phyloP scores from a whole-genome alignment of 2,113 vertebrate genomes.

The Corythoichthys intestinalis region DNA sequence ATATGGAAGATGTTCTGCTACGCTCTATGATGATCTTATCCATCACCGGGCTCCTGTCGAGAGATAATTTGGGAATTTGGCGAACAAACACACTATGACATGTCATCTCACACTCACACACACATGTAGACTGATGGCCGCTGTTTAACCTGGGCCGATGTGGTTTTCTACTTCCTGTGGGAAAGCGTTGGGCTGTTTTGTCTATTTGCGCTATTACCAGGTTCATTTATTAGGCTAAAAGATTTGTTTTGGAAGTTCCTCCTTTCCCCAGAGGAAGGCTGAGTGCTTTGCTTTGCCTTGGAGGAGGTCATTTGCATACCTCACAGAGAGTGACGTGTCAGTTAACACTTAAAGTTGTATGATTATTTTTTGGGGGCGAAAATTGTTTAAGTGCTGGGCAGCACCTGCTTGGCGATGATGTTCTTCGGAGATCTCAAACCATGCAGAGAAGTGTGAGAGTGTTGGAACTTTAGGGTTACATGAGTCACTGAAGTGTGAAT shows the following conservation, averaged over 20 bases:
- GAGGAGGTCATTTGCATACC: slow-evolving; percentile 2
- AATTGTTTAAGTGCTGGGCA: neutral
- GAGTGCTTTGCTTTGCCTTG: neutral
- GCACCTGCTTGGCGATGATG: slow-evolving; percentile 1
- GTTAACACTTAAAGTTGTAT: neutral
- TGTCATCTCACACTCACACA: slow-evolving; percentile 11
- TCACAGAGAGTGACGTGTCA: neutral
- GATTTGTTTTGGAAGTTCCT: neutral
- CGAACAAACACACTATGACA: slow-evolving; percentile 18
- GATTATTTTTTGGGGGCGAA: neutral
- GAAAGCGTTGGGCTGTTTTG: neutral
- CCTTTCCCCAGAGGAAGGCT: neutral
- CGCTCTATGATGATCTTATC: slow-evolving; percentile 46
- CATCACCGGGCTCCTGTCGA: slow-evolving; percentile 41
- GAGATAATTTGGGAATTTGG: slow-evolving; percentile 24
- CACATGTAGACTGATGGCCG: neutral
- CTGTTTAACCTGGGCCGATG: neutral
- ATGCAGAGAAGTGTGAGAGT: neutral
- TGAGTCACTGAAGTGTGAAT: neutral
- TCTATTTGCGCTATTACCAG: neutral
- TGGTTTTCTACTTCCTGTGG: neutral
- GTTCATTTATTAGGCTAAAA: slow-evolving; percentile 4
- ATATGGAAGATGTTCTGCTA: slow-evolving; percentile 30
- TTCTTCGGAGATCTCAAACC: neutral
- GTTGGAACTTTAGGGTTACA: neutral